Conservation (phyloP, 1,140 invertebrate genomes). For the Hypothenemus hampei region DNA sequence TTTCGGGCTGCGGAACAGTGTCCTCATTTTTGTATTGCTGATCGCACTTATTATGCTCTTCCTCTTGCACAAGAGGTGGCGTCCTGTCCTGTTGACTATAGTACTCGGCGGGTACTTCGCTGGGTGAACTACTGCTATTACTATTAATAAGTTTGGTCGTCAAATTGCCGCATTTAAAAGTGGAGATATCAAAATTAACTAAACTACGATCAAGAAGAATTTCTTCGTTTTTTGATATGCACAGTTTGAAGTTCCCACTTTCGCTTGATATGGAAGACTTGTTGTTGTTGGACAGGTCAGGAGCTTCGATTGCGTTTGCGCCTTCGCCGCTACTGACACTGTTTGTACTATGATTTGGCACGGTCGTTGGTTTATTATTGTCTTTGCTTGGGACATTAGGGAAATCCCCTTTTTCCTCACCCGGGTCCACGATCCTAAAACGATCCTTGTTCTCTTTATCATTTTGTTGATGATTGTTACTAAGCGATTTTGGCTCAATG, state of each 20-base stretch:
- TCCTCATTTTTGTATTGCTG: constrained; percentile 29
- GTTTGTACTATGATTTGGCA: constrained; percentile 40
- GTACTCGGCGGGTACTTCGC: constrained; percentile 30
- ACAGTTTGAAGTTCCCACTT: constrained; percentile 34
- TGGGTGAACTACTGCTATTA: constrained; percentile 31
- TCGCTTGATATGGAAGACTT: constrained; percentile 46
- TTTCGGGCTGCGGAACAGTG: constrained; percentile 22
- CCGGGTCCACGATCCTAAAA: constrained; percentile 32
- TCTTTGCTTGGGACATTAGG: constrained; percentile 1
- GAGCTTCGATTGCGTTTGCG: constrained; percentile 14
- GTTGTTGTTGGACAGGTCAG: constrained; percentile 15
- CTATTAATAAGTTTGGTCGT: constrained; percentile 23
- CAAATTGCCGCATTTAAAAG: constrained; percentile 2
- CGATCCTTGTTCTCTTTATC: constrained; percentile 33
- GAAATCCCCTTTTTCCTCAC: constrained; percentile 40
- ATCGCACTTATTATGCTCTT: background rate
- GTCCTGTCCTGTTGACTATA: constrained; percentile 22
- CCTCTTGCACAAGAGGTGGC: constrained; percentile 2
- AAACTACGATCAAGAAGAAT: constrained; percentile 39
- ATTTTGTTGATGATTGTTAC: constrained; percentile 33
- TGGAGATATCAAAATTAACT: background rate
- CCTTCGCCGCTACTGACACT: constrained; percentile 4
- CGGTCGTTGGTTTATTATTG: constrained; percentile 41
- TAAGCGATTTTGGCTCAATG: constrained; percentile 45
- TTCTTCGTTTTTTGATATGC: constrained; percentile 39